These are phyloP conservation scores for Camponotus fellah DNA, from an alignment of 2,888 invertebrate genomes.

Conservation along the genomic window DNA sequence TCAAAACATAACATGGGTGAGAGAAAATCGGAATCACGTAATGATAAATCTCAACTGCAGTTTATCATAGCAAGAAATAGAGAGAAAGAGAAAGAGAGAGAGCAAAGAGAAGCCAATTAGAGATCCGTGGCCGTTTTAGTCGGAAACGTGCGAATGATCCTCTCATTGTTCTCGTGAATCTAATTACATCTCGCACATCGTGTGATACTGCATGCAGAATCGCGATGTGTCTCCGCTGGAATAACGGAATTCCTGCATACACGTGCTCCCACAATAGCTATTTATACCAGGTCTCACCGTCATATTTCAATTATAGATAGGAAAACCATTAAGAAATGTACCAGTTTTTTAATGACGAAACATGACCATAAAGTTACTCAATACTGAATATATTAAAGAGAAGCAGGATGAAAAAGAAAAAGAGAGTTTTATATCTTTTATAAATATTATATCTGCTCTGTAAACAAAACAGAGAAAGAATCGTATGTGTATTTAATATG, in stretches of 20 bases:
- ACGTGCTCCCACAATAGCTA: slow-evolving; percentile 18
- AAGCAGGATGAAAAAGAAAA: background rate
- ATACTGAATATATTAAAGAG: slow-evolving; percentile 6
- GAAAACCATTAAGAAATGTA: background rate
- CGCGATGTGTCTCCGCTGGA: slow-evolving; percentile 28
- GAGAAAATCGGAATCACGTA: background rate
- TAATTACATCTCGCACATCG: slow-evolving; percentile 19
- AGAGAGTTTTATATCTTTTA: background rate
- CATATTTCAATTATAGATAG: background rate
- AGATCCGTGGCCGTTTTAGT: slow-evolving; percentile 21
- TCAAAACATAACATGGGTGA: background rate
- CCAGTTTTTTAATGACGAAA: background rate
- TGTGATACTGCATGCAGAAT: background rate
- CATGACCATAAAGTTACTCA: background rate
- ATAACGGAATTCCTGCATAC: slow-evolving; percentile 19
- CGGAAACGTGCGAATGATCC: slow-evolving; percentile 20
- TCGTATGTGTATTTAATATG: too few species aligned
- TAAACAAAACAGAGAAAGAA: background rate
- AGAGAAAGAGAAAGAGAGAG: background rate
- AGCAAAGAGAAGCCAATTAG: slow-evolving; percentile 15
- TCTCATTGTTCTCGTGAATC: slow-evolving; percentile 36
- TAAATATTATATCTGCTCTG: background rate
- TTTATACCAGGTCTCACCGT: slow-evolving; percentile 1
- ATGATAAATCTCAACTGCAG: background rate
- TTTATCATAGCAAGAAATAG: background rate